These are phyloP conservation scores for Acanthosoma haemorrhoidale DNA, from an alignment of 2,888 invertebrate species.

Conservation along the genomic window DNA sequence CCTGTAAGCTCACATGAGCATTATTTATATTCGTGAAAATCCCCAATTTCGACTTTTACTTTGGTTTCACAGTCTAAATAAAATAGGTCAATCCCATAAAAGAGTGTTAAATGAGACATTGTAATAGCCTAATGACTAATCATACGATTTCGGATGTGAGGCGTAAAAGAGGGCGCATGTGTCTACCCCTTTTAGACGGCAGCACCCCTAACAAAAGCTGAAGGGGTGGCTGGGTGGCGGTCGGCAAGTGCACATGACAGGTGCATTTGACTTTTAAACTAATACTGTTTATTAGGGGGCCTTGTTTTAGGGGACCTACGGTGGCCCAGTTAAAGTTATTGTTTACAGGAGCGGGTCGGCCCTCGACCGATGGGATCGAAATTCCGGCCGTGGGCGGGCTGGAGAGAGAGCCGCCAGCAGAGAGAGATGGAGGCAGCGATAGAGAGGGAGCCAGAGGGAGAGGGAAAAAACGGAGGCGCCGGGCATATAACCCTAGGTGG, in stretches of 20 bases:
- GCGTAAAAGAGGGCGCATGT: background rate
- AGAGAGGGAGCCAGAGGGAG: constrained; percentile 17
- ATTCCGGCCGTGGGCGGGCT: constrained; percentile 31
- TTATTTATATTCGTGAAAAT: too few species aligned
- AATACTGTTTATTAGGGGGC: constrained; percentile 26
- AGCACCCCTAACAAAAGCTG: background rate
- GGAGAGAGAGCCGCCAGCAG: constrained; percentile 11
- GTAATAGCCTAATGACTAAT: background rate
- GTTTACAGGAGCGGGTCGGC: constrained; percentile 17
- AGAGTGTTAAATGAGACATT: background rate
- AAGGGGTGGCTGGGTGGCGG: background rate
- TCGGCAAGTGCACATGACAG: constrained; percentile 8
- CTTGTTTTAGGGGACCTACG: constrained; percentile 30
- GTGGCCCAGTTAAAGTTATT: constrained; percentile 30
- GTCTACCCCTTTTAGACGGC: background rate
- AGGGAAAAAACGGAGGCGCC: constrained; percentile 38
- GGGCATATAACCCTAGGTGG: constrained; percentile 37
- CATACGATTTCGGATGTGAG: background rate
- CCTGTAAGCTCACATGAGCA: too few species aligned
- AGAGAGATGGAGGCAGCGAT: constrained; percentile 8
- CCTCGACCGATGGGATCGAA: constrained; percentile 30
- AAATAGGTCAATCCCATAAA: too few species aligned
- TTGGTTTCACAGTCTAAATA: too few species aligned
- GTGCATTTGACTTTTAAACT: constrained; percentile 4
- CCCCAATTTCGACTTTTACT: too few species aligned